Base-by-base conservation (phyloP, 1,140 invertebrate species). In the Sycobia sp. region DNA sequence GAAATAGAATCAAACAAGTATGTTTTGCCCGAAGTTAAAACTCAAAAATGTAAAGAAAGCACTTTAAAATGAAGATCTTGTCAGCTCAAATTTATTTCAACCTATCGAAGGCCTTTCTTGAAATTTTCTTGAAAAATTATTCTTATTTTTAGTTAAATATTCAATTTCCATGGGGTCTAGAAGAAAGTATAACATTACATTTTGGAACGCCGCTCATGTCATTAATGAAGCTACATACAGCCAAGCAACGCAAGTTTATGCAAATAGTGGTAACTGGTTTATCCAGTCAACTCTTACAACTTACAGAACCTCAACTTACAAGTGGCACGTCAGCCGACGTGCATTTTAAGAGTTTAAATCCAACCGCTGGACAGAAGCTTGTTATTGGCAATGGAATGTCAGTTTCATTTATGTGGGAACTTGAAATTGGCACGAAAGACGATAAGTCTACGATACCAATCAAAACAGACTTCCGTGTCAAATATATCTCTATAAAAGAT, bases 171-270 rank as follows among this genome's bases (percentile, higher is more conserved):
- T 94, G 91, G 90, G 86, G 85, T 68, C 79, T 84, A 8, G 87
- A 90, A 36, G 86, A 86, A 43, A 86, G 85, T 55, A 88, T 91
- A 46, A 81, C 84, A 0, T 76, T 97, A 1, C 87, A 90, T 69
- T 95, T 97, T 79, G 85, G 89, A 2, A 88, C 92, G 8, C 93
- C 94, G 1, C 88, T 97, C 71, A 86, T 87, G 67, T 87, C 90
- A 1, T 85, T 85, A 9, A 90, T 92, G 82, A 88, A 90, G 63
- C 82, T 97, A 3, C 88, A 94, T 58, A 95, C 94, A 0, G 91
- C 90, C 9, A 88, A 90, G 63, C 86, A 87, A 20, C 86, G 89
- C 69, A 94, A 95, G 81, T 93, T 92, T 71, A 70, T 94, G 4
- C 89, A 93, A 76, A 86, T 94, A 13, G 86, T 88, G 1, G 85